phyloP scores from a whole-genome alignment of 2,888 invertebrate genomes.

The Erannis defoliaria region DNA sequence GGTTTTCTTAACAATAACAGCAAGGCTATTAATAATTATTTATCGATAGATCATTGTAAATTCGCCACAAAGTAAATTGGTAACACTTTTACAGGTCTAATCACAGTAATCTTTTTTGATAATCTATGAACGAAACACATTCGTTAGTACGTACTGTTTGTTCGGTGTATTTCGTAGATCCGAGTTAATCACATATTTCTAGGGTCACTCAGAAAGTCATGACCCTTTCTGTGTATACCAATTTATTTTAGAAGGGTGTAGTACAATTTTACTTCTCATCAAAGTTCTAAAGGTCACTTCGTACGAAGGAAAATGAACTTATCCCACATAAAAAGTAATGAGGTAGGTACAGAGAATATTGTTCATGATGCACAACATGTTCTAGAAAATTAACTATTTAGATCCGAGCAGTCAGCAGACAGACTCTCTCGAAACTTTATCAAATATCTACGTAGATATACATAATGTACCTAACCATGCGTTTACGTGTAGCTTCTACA shows the following conservation, averaged over 20 bases:
- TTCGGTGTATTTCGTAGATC: no score
- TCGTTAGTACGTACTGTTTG: no score
- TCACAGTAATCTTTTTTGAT: no score
- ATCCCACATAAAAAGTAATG: constrained; percentile 10
- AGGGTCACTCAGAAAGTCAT: neutral
- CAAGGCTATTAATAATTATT: no score
- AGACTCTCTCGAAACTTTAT: constrained; percentile 26
- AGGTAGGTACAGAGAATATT: constrained; percentile 17
- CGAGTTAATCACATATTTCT: no score
- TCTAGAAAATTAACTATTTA: constrained; percentile 31
- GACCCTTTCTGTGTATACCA: neutral
- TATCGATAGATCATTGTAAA: no score
- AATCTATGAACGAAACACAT: no score
- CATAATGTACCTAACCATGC: no score
- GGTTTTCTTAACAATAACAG: no score
- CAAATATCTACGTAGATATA: neutral
- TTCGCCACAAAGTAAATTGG: no score
- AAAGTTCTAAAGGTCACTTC: neutral
- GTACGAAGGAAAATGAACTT: neutral
- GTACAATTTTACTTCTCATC: neutral
- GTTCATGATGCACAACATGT: constrained; percentile 23
- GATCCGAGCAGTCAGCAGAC: constrained; percentile 13
- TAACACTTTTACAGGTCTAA: no score
- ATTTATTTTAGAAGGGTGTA: neutral
- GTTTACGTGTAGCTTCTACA: neutral